A percentile compares a stretch with the other conserved stretches of the same genome.
Evolutionary conservation across 92 coral and sea anemone species (phyloP).

Genomic region (Epizoanthus rinbou): DNA sequence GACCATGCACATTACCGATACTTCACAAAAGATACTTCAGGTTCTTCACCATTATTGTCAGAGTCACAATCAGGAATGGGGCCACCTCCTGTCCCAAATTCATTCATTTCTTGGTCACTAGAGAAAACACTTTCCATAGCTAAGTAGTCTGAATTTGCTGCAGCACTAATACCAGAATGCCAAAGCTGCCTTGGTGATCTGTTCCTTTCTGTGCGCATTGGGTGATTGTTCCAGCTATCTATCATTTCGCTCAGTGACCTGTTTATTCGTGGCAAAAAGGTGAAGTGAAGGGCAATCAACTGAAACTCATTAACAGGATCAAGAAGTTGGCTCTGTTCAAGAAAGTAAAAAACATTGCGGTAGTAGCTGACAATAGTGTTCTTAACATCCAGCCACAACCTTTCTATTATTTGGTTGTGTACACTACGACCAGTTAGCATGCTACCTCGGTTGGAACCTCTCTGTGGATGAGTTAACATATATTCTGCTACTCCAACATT

Average conservation of each 20-base stretch:
- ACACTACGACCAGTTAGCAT: constrained; percentile 61
- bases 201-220: constrained; percentile 52
- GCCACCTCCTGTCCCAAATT: constrained; percentile 41
- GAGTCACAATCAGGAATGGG: constrained; percentile 32
- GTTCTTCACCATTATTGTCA: constrained; percentile 33
- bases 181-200: constrained; percentile 59
- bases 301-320: constrained; percentile 56
- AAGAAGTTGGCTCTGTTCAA: constrained; percentile 58
- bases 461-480: constrained; percentile 51
- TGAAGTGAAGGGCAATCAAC: constrained; percentile 60
- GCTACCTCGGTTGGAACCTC: constrained; percentile 58
- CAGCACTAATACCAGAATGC: constrained; percentile 50
- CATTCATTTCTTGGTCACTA: constrained; percentile 16
- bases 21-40: constrained; percentile 25
- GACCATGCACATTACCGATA: too few species aligned
- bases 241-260: constrained; percentile 46
- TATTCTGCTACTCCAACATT: constrained; percentile 65
- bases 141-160: constrained; percentile 38
- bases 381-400: constrained; percentile 61
- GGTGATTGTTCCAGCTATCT: constrained; percentile 55
- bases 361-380: constrained; percentile 49
- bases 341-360: constrained; percentile 60
- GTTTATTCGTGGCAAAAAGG: constrained; percentile 63
- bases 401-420: constrained; percentile 55
- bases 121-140: constrained; percentile 45